Percentiles rank a stretch among this genome's conserved stretches.
Evolutionary conservation across 2,888 invertebrate species (phyloP).

Genomic region (Cacoxenus indagator): DNA sequence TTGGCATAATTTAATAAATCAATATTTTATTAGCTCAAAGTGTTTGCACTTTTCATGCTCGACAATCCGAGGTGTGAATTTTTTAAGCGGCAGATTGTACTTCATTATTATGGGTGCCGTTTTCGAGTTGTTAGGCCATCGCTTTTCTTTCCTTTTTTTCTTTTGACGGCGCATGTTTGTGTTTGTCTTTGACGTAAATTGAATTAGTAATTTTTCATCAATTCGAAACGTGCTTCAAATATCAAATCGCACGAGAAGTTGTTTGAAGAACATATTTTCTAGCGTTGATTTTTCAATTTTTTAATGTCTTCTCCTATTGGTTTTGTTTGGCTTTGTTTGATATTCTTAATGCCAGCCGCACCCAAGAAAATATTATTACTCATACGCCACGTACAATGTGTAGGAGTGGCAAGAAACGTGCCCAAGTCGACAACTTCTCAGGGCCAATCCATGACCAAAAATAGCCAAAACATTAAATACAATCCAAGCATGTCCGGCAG

Average conservation of each 20-base stretch:
- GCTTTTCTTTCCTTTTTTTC: not conserved
- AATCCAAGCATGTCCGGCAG: slow-evolving; percentile 10
- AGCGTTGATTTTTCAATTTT: not conserved
- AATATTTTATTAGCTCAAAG: slow-evolving; percentile 59
- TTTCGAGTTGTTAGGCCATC: not conserved
- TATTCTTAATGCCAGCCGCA: not conserved
- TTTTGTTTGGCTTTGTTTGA: not conserved
- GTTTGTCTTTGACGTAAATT: slow-evolving; percentile 10
- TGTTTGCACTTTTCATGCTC: slow-evolving; percentile 28
- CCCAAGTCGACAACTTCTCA: not conserved
- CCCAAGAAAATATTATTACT: not conserved
- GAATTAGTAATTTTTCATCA: slow-evolving; percentile 21
- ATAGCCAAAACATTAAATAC: slow-evolving; percentile 14
- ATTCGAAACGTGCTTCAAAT: slow-evolving; percentile 17
- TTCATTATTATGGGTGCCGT: not conserved
- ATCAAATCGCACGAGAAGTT: not conserved
- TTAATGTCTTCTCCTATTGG: not conserved
- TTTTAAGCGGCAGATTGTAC: slow-evolving; percentile 31
- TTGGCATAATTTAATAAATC: slow-evolving; percentile 57
- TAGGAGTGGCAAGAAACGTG: not conserved
- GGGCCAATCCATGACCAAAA: slow-evolving; percentile 4
- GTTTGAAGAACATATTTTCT: not conserved
- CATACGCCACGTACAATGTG: slow-evolving; percentile 11
- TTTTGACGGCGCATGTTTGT: not conserved
- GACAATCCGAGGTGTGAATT: slow-evolving; percentile 36